Base-by-base conservation (phyloP, 2,113 vertebrate genomes). In the Scalopus aquaticus region DNA sequence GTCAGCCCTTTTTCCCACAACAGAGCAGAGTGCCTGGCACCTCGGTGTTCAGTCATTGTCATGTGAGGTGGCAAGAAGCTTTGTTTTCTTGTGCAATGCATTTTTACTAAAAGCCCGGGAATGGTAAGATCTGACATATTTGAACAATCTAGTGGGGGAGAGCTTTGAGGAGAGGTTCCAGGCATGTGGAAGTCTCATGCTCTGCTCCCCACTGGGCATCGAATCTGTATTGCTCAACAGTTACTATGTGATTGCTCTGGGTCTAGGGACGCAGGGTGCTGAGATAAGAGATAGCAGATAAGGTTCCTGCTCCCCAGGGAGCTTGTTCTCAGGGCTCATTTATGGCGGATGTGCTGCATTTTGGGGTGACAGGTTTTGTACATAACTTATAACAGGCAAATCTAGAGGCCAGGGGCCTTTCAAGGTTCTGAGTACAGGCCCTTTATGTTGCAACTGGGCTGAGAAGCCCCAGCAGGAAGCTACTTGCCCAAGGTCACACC, bases 71-170 rank as follows among this genome's bases (percentile, higher is more conserved):
- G 93, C 65, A 80, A 76, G 76, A 56, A 76, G 46, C 90, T 96
- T 91, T 93, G 69, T 62, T 87, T 95, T 88, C 90, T 83, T 95
- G 19, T 92, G 80, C 49, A 67, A 5, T 80, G 16, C 90, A 82
- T 93, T 95, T 95, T 93, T 89, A 86, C 92, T 93, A 89, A 95
- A 94, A 88, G 37, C 67, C 37, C 44, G 78, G 72, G n/a, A 69
- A 49, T 91, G 85, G 80, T 77, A 88, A 93, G 95, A 82, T 62
- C 88, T 95, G 73, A 82, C 77, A 77, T 94, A 85, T 56, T 96
- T 0, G 0, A 67, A 84, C 92, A 93, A 46, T 81, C 15, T 90
- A 37, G 6, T 82, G 82, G 54, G 62, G 84, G 94, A 78, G 69
- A 80, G 35, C 9, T 85, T 30, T 46, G 60, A 54, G 84, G 94